Evolutionary conservation across 1,140 invertebrate species (phyloP), one percentile per base, ranked within the genome.

Genomic region (Leptestheria dahalacensis): DNA sequence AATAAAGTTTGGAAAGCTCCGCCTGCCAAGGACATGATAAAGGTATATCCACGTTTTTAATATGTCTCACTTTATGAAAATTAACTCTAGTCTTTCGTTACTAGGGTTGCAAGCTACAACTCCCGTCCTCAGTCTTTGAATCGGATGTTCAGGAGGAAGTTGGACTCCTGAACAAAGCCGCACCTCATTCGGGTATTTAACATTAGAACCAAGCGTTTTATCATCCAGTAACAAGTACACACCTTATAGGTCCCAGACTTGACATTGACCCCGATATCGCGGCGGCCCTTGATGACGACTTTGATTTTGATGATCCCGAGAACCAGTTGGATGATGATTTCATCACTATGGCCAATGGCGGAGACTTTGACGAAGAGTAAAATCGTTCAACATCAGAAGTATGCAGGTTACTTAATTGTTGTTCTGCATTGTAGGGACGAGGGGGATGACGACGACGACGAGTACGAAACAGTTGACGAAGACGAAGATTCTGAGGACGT

Each of bases 211-310:
- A 60, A 9, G 18, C 48, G 4, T 64, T 64, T 55, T 3, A 46
- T 18, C 23, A 20, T n/a, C 26, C 26, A 15, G 26, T 52, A 23
- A 21, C 57, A 53, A 29, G 24, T 3, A 47, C 6, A 57, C 57
- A 67, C 6, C 64, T 67, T 63, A n/a, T 66, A 82, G 85, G 88
- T 9, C 79, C 85, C 1, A 77, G 82, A 57, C 74, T 88, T 21
- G 82, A 96, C 72, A 77, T 91, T 70, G 94, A 98, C 72, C 90
- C 91, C 10, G 94, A 98, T 69, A 76, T 98, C 50, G 82, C 95
- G 0, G 91, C 88, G 51, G 91, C 89, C 1, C 75, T 97, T 70
- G 92, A 96, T 72, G 91, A 92, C 63, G 91, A 95, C 73, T 91
- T 89, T 73, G 79, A 93, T 69, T 88, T 76, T 70, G 79, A 85